Evolutionary conservation across 2,113 vertebrate species (phyloP).

Genomic region (Ceyx melanurus): DNA sequence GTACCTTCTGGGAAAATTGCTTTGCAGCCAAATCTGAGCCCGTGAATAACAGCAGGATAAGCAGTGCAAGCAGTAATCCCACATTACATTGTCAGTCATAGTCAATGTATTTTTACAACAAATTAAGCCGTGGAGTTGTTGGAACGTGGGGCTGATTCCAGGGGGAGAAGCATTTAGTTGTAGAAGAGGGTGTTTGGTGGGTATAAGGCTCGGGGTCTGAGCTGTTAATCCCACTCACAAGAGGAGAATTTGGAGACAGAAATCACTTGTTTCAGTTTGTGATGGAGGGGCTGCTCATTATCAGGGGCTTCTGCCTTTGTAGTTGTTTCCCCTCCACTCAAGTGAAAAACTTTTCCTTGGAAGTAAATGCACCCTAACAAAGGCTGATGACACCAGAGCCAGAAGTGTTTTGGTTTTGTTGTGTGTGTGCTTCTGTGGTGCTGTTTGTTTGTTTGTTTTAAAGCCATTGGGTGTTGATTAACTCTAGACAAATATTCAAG

Average conservation of each 20-base stretch:
- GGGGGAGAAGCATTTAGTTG: not conserved
- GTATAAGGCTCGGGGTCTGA: not conserved
- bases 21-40: slow-evolving; percentile 3
- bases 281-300: not conserved
- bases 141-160: not conserved
- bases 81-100: slow-evolving; percentile 10
- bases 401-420: not conserved
- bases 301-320: not conserved
- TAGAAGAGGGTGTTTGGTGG: not conserved
- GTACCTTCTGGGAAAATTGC: not conserved
- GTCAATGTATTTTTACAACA: not conserved
- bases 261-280: not conserved
- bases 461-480: not conserved
- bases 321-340: not conserved
- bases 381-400: not conserved
- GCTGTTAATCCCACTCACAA: not conserved
- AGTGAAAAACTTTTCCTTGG: not conserved
- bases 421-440: too few relatives aligned
- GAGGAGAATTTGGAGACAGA: not conserved
- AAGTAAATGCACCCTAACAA: not conserved
- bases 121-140: not conserved
- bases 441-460: not conserved
- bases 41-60: slow-evolving; percentile 1
- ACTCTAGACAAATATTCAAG: not conserved
- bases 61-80: not conserved